phyloP scores from a whole-genome alignment of 2,888 invertebrate genomes.

The Orchesellides sinensis region DNA sequence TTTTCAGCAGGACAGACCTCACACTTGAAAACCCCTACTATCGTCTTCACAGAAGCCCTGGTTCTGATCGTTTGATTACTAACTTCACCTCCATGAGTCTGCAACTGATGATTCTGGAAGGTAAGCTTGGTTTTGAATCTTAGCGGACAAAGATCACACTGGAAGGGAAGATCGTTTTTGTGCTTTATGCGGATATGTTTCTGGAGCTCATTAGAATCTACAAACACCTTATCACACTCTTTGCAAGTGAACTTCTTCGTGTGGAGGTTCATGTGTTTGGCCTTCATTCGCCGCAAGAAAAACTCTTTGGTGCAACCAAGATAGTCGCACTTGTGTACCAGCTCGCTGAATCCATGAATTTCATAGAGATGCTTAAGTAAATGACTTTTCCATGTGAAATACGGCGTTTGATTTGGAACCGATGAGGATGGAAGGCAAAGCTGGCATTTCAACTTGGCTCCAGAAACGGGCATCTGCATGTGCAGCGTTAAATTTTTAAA shows the following conservation, averaged over 20 bases:
- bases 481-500: too few species aligned
- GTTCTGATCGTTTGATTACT: too few species aligned
- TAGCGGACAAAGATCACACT: slow-evolving; percentile 1
- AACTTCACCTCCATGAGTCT: too few species aligned
- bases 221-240: not conserved
- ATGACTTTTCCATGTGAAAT: too few species aligned
- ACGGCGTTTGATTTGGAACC: too few species aligned
- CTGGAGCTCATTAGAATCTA: not conserved
- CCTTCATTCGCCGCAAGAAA: not conserved
- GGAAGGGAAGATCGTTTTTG: not conserved
- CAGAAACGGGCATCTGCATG: too few species aligned
- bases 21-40: too few species aligned
- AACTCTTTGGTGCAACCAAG: not conserved
- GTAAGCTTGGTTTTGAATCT: not conserved
- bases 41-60: too few species aligned
- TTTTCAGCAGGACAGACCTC: too few species aligned
- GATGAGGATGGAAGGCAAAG: too few species aligned
- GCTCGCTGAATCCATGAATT: not conserved
- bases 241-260: not conserved
- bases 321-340: not conserved
- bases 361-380: slow-evolving; percentile 11
- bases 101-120: too few species aligned
- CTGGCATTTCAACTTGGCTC: too few species aligned
- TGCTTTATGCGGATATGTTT: not conserved
- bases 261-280: not conserved